Evolutionary conservation across 1,140 invertebrate species (phyloP).

Genomic region (Calliphora vicina): DNA sequence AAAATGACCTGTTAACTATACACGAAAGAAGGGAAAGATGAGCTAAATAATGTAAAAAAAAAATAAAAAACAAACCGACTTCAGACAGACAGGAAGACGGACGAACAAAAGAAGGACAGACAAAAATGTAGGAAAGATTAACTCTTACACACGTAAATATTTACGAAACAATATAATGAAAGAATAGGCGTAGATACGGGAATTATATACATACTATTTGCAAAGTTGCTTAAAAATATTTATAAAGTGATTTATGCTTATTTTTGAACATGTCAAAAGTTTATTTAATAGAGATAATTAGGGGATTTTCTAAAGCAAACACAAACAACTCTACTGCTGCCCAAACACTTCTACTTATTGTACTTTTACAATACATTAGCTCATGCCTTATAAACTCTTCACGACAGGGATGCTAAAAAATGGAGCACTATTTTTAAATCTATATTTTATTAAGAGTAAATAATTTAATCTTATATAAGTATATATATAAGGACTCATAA

Average conservation of each 20-base stretch:
- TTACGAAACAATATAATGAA: not conserved
- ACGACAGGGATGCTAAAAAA: not conserved
- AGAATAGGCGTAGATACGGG: not conserved
- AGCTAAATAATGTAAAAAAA: not conserved
- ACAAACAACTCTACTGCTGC: too few relatives aligned
- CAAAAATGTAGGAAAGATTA: too few relatives aligned
- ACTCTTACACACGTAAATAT: too few relatives aligned
- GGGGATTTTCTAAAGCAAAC: slow-evolving; percentile 11
- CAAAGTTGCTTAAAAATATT: slow-evolving; percentile 3
- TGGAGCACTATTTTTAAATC: not conserved
- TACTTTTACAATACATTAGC: too few relatives aligned
- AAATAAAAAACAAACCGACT: not conserved
- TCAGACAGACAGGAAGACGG: too few relatives aligned
- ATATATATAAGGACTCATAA: too few relatives aligned
- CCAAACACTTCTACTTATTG: too few relatives aligned
- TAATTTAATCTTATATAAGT: too few relatives aligned
- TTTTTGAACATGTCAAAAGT: slow-evolving; percentile 27
- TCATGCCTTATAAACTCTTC: not conserved
- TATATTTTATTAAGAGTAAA: not conserved
- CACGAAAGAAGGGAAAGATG: not conserved
- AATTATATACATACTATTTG: not conserved
- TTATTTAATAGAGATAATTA: slow-evolving; percentile 34
- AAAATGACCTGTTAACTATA: slow-evolving; percentile 32
- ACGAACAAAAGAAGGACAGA: too few relatives aligned
- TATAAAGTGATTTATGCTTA: slow-evolving; percentile 26